Conservation (phyloP, 2,113 vertebrate genomes). For the Calidris pugnax region DNA sequence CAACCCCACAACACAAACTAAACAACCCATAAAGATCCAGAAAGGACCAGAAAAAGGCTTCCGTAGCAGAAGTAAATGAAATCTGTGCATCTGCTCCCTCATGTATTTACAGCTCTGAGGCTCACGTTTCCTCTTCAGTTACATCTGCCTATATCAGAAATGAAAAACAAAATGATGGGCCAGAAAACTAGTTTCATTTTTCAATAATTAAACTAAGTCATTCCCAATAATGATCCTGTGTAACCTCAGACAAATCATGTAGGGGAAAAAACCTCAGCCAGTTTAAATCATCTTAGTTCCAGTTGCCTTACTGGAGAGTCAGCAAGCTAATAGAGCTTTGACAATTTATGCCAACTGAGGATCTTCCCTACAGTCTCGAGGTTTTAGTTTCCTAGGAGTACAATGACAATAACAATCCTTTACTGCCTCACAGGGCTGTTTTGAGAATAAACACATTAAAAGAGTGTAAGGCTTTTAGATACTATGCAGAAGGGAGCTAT, state of each 20-base stretch:
- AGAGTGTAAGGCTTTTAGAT: not conserved
- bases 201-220: not conserved
- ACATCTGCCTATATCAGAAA: not conserved
- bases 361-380: not conserved
- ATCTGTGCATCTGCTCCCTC: not conserved
- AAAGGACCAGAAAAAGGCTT: not conserved
- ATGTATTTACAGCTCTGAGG: not conserved
- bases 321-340: not conserved
- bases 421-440: not conserved
- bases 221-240: not conserved
- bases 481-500: conserved; percentile 26
- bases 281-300: not conserved
- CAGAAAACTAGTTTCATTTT: not conserved
- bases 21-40: not conserved
- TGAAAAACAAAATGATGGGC: not conserved
- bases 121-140: not conserved
- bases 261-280: not conserved
- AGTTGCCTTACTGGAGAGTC: not conserved
- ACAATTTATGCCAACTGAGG: not conserved
- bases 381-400: not conserved
- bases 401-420: not conserved
- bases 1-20: not conserved
- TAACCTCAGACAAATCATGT: not conserved
- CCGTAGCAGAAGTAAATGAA: not conserved
- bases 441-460: not conserved